Evolutionary conservation across 2,113 vertebrate species (phyloP).

Genomic region (Vombatus ursinus): DNA sequence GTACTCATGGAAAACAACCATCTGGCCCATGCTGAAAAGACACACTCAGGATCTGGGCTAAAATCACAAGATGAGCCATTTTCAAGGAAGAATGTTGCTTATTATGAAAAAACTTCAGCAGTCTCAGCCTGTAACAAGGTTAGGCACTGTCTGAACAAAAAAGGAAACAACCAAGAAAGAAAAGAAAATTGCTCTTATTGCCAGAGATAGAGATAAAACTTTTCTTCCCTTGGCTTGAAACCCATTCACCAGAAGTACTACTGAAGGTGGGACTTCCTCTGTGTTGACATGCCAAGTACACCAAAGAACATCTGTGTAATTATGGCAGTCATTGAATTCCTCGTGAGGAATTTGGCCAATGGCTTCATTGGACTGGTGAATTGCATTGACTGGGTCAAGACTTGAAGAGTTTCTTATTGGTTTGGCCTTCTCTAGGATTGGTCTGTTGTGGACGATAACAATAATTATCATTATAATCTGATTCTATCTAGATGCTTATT

Average conservation of each 20-base stretch:
- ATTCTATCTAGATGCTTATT: too few relatives aligned
- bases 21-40: neutral
- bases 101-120: too few relatives aligned
- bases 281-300: conserved; percentile 26
- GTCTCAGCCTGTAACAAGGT: neutral
- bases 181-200: conserved; percentile 36
- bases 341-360: conserved; percentile 71
- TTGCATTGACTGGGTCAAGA: conserved; percentile 61
- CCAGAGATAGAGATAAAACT: neutral
- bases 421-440: conserved; percentile 74
- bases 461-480: neutral
- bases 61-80: neutral
- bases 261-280: conserved; percentile 18
- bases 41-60: neutral
- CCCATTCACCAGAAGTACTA: neutral
- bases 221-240: neutral
- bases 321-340: conserved; percentile 54
- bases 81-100: too few relatives aligned
- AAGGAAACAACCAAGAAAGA: neutral
- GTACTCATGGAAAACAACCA: neutral
- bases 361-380: conserved; percentile 69
- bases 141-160: conserved; percentile 16
- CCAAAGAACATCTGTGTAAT: conserved; percentile 26
- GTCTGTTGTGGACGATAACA: neutral
- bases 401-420: conserved; percentile 70